These are phyloP conservation scores for Drosophila tristis DNA, from an alignment of 1,140 invertebrate genomes.

Conservation along the genomic window DNA sequence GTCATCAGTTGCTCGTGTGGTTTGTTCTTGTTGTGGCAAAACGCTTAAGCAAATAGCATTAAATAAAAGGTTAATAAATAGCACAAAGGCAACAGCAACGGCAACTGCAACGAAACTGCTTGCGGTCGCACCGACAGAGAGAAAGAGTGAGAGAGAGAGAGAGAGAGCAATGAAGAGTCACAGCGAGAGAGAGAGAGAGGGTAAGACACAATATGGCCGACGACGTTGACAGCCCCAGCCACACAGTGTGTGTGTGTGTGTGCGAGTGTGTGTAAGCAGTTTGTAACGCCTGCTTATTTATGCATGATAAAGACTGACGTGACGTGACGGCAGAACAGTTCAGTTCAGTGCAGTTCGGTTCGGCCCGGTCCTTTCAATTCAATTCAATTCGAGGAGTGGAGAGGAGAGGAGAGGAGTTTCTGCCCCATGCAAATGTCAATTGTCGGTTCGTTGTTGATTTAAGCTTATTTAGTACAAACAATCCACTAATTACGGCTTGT, in stretches of 20 bases:
- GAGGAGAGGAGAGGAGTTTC: slow-evolving; percentile 3
- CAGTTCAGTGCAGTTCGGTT: not conserved
- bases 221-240: slow-evolving; percentile 39
- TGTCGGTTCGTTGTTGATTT: slow-evolving; percentile 68
- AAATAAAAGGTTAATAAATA: slow-evolving; percentile 82
- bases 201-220: slow-evolving; percentile 70
- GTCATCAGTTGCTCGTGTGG: slow-evolving; percentile 64
- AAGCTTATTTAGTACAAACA: slow-evolving; percentile 78
- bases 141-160: not conserved
- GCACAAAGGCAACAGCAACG: slow-evolving; percentile 39
- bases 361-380: slow-evolving; percentile 68
- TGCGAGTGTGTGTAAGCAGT: slow-evolving; percentile 47
- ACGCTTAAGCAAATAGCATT: slow-evolving; percentile 77
- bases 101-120: slow-evolving; percentile 15
- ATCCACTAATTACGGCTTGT: slow-evolving; percentile 83
- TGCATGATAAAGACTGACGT: slow-evolving; percentile 43
- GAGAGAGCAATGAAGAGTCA: not conserved
- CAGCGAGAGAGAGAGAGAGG: slow-evolving; percentile 5
- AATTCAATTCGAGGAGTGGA: slow-evolving; percentile 24
- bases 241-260: slow-evolving; percentile 67
- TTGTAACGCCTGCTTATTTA: slow-evolving; percentile 81
- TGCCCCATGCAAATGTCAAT: slow-evolving; percentile 76
- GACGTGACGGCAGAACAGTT: not conserved
- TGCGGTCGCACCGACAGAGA: slow-evolving; percentile 34
- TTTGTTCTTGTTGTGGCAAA: slow-evolving; percentile 45